These are phyloP conservation scores for Myocastor coypus DNA, from an alignment of 2,113 vertebrate species.

Conservation along the genomic window DNA sequence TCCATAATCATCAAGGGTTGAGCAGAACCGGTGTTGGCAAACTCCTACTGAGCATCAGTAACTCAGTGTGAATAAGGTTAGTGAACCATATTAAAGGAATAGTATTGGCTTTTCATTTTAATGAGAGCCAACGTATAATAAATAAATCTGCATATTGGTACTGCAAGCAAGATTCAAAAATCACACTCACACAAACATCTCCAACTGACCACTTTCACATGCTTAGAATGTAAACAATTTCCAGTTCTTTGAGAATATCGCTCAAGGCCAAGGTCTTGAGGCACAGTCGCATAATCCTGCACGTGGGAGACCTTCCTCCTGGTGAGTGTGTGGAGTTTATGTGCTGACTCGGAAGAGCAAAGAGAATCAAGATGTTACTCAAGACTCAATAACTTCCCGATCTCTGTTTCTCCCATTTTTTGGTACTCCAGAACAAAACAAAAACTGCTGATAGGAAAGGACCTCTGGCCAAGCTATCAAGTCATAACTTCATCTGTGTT, in stretches of 20 bases:
- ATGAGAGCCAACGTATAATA: slow-evolving; percentile 69
- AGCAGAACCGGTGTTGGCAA: slow-evolving; percentile 71
- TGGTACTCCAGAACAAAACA: background rate
- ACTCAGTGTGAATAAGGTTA: slow-evolving; percentile 82
- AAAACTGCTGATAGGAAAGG: background rate
- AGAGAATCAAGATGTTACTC: slow-evolving; percentile 68
- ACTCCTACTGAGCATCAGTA: slow-evolving; percentile 81
- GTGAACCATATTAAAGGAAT: slow-evolving; percentile 84
- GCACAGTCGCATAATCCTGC: background rate
- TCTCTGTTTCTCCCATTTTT: slow-evolving; percentile 50
- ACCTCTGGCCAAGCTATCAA: slow-evolving; percentile 5
- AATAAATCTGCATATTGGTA: slow-evolving; percentile 69
- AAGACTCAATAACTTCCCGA: slow-evolving; percentile 68
- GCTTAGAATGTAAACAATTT: slow-evolving; percentile 54
- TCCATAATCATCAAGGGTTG: slow-evolving; percentile 78
- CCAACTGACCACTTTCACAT: background rate
- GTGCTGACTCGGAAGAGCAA: slow-evolving; percentile 17
- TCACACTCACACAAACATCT: background rate
- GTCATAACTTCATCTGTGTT: background rate
- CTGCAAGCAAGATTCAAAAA: slow-evolving; percentile 54
- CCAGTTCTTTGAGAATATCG: slow-evolving; percentile 41
- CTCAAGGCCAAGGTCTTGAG: slow-evolving; percentile 60
- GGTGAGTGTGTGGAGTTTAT: background rate
- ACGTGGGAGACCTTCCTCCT: slow-evolving; percentile 45
- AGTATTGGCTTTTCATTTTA: slow-evolving; percentile 77